These are phyloP conservation scores for Chlamydotis undulata DNA, from an alignment of 2,113 vertebrate species.

Conservation along the genomic window DNA sequence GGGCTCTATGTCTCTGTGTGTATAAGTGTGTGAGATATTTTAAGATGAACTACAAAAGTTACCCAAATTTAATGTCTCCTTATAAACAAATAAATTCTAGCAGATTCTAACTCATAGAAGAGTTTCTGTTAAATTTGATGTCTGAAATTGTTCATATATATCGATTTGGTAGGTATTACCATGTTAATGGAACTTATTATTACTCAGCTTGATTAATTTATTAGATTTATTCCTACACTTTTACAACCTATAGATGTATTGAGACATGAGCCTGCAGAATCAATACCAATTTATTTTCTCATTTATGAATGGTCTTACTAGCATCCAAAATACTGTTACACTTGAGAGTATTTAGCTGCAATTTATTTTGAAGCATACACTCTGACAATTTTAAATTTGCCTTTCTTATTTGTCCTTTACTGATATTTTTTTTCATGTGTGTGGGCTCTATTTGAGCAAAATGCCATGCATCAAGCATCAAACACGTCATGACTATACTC, in stretches of 20 bases:
- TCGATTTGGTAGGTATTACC: background rate
- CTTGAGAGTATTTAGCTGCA: background rate
- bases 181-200: constrained; percentile 41
- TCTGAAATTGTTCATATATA: background rate
- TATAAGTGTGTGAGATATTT: background rate
- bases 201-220: constrained; percentile 45
- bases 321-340: background rate
- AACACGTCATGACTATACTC: background rate
- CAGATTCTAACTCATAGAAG: background rate
- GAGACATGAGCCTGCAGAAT: constrained; percentile 26
- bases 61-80: background rate
- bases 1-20: background rate
- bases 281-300: constrained; percentile 57
- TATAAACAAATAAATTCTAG: constrained; percentile 18
- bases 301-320: constrained; percentile 14
- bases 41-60: background rate
- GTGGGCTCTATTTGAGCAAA: background rate
- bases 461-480: background rate
- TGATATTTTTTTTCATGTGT: background rate
- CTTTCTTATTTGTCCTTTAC: background rate
- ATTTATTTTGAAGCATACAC: background rate
- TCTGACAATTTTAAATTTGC: background rate
- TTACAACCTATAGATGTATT: background rate
- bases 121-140: constrained; percentile 8
- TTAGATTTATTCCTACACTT: constrained; percentile 37